These are phyloP conservation scores for Diadromus collaris DNA, from an alignment of 2,888 invertebrate genomes.

Conservation along the genomic window DNA sequence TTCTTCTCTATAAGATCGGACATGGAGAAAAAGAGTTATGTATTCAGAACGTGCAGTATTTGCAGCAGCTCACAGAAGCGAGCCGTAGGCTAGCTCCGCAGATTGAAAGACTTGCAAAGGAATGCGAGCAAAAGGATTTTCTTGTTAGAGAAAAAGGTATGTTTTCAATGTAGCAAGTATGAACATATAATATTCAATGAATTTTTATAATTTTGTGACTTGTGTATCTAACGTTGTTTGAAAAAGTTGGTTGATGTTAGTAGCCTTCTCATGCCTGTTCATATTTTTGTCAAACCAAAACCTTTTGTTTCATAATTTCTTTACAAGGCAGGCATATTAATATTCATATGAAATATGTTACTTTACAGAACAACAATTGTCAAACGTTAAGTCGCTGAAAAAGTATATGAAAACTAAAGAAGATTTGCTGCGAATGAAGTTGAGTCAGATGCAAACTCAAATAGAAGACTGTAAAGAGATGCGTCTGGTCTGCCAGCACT, in stretches of 20 bases:
- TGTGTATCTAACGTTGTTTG: not conserved
- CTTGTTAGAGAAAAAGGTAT: conserved; percentile 71
- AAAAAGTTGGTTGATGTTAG: not conserved
- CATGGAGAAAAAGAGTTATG: conserved; percentile 38
- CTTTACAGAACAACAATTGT: conserved; percentile 66
- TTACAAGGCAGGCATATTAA: conserved; percentile 5
- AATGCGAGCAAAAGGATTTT: conserved; percentile 69
- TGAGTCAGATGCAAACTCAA: conserved; percentile 68
- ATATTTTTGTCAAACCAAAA: not conserved
- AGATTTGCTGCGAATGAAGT: conserved; percentile 69
- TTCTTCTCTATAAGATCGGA: conserved; percentile 50
- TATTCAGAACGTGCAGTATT: conserved; percentile 26
- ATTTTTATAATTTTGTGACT: not conserved
- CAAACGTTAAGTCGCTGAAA: conserved; percentile 64
- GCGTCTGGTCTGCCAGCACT: conserved; percentile 70
- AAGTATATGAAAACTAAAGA: conserved; percentile 64
- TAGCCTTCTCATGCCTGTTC: no score
- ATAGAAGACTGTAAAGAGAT: conserved; percentile 71
- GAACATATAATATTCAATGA: not conserved
- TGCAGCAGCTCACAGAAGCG: conserved; percentile 30
- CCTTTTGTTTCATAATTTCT: not conserved
- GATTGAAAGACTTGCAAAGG: conserved; percentile 67
- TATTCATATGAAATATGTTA: conserved; percentile 37
- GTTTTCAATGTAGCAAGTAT: not conserved
- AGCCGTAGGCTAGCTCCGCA: conserved; percentile 42